phyloP scores from a whole-genome alignment of 2,888 invertebrate species.

The Dione juno region DNA sequence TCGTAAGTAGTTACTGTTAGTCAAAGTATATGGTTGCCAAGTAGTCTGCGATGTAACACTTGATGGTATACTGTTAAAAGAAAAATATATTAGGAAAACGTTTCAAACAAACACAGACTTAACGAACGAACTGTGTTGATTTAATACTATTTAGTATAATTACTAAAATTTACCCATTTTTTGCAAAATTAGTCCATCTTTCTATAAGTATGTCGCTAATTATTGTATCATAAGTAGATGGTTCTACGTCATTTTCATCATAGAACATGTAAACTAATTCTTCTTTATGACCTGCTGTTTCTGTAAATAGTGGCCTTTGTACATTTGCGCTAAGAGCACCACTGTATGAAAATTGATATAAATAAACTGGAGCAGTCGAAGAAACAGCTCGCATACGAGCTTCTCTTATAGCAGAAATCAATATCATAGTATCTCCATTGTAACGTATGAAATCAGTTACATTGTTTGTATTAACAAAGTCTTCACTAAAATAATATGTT shows the following conservation, averaged over 20 bases:
- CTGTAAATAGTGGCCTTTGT: slow-evolving; percentile 57
- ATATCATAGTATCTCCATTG: slow-evolving; percentile 73
- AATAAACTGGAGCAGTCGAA: slow-evolving; percentile 56
- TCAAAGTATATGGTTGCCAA: slow-evolving; percentile 63
- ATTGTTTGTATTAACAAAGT: slow-evolving; percentile 50
- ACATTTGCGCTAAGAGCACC: slow-evolving; percentile 63
- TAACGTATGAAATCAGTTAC: slow-evolving; percentile 61
- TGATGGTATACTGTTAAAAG: slow-evolving; percentile 61
- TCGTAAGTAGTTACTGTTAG: slow-evolving; percentile 54
- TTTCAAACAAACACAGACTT: too few species aligned
- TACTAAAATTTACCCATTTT: slow-evolving; percentile 58
- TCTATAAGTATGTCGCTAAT: slow-evolving; percentile 66
- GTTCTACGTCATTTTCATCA: slow-evolving; percentile 44
- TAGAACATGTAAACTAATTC: slow-evolving; percentile 71
- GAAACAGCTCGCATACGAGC: slow-evolving; percentile 55
- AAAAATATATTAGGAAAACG: slow-evolving; percentile 24
- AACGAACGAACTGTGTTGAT: too few species aligned
- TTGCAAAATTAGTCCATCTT: slow-evolving; percentile 75
- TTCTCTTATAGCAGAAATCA: slow-evolving; percentile 70
- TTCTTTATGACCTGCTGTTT: slow-evolving; percentile 68
- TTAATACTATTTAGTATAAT: too few species aligned
- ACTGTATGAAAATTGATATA: slow-evolving; percentile 76
- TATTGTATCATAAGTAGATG: slow-evolving; percentile 54
- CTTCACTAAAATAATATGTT: slow-evolving; percentile 59
- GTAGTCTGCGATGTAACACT: slow-evolving; percentile 56